Conservation (phyloP, 2,888 invertebrate species). For the Autographa gamma region DNA sequence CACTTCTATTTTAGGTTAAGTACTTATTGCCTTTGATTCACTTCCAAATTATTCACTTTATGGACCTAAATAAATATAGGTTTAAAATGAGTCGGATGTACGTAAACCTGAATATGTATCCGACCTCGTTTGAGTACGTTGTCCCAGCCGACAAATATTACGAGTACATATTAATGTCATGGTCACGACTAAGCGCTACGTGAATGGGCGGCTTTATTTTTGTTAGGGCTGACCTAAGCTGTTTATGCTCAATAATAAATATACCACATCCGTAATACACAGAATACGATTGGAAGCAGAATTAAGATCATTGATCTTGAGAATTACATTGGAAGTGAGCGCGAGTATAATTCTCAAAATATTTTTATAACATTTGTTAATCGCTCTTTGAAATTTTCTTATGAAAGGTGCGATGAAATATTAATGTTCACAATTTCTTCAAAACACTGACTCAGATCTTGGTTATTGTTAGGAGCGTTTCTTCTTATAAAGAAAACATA, state of each 20-base stretch:
- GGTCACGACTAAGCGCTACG: constrained; percentile 54
- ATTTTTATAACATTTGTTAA: neutral
- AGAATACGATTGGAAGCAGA: constrained; percentile 9
- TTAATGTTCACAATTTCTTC: constrained; percentile 31
- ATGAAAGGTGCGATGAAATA: constrained; percentile 26
- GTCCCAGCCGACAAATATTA: constrained; percentile 46
- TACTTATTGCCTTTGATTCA: constrained; percentile 7
- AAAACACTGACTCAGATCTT: constrained; percentile 47
- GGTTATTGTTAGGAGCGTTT: constrained; percentile 32
- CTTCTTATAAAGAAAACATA: neutral
- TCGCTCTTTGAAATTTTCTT: constrained; percentile 6
- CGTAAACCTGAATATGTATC: constrained; percentile 25
- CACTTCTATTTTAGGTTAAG: neutral
- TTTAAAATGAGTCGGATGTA: constrained; percentile 47
- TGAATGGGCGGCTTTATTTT: constrained; percentile 49
- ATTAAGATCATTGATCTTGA: neutral
- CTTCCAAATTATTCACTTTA: constrained; percentile 32
- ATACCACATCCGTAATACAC: neutral
- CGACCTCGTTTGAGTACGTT: constrained; percentile 55
- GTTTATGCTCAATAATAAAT: constrained; percentile 3
- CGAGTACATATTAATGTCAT: constrained; percentile 51
- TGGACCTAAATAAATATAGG: constrained; percentile 42
- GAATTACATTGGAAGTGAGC: neutral
- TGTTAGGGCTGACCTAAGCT: constrained; percentile 28
- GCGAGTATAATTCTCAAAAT: constrained; percentile 20